Conservation (phyloP, 2,113 vertebrate genomes). For the Oenanthe oenanthe region DNA sequence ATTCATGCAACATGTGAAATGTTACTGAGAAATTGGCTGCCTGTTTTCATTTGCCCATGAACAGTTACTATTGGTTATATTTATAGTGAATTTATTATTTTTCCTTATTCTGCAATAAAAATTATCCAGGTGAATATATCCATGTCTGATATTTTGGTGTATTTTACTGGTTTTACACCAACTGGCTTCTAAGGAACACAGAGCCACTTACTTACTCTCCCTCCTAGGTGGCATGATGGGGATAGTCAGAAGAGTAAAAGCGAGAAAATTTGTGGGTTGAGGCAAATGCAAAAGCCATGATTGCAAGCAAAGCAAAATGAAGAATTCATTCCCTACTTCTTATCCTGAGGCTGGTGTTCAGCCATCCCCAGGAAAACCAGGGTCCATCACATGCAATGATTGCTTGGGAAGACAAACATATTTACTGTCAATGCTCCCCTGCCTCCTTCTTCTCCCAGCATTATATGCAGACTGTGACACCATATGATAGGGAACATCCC, state of each 20-base stretch:
- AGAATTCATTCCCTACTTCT: background rate
- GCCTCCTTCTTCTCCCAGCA: background rate
- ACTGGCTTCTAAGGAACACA: background rate
- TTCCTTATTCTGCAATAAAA: background rate
- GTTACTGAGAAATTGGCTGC: background rate
- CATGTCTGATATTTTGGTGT: background rate
- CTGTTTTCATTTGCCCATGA: background rate
- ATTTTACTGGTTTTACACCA: background rate
- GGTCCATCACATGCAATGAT: background rate
- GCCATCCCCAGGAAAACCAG: background rate
- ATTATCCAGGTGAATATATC: background rate
- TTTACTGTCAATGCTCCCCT: background rate
- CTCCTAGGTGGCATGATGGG: background rate
- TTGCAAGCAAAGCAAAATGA: background rate
- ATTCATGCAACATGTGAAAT: background rate
- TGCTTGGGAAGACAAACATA: background rate
- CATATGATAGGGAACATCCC: background rate
- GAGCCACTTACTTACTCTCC: background rate
- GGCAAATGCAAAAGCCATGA: background rate
- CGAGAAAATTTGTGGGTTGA: background rate
- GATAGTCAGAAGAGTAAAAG: background rate
- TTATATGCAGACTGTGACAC: background rate
- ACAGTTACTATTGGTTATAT: background rate
- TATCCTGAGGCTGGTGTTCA: background rate
- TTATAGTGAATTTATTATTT: background rate